A percentile compares a stretch with the other conserved stretches of the same genome.
These are phyloP conservation scores for Elaphurus davidianus DNA, from an alignment of 2,113 vertebrate genomes.

Conservation along the genomic window DNA sequence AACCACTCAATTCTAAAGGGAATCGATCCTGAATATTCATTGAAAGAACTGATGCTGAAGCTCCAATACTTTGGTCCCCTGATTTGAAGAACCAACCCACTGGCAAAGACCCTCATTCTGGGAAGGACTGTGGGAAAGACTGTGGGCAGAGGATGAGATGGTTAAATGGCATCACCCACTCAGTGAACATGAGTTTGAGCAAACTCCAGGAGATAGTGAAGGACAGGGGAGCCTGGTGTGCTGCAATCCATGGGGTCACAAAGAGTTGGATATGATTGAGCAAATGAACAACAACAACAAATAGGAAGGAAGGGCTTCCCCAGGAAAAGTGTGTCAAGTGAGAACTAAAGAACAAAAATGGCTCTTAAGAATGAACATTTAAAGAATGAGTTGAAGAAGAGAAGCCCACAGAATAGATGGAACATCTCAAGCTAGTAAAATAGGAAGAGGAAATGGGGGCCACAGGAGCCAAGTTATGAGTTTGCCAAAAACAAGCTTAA, in stretches of 20 bases:
- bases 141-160: background rate
- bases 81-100: background rate
- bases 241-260: background rate
- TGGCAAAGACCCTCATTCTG: background rate
- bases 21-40: background rate
- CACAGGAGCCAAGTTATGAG: background rate
- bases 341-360: background rate
- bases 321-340: background rate
- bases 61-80: background rate
- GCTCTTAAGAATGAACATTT: background rate
- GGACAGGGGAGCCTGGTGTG: background rate
- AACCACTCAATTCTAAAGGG: background rate
- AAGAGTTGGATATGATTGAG: background rate
- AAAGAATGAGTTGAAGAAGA: background rate
- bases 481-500: background rate
- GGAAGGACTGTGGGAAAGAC: background rate
- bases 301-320: background rate
- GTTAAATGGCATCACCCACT: background rate
- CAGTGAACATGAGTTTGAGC: background rate
- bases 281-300: background rate
- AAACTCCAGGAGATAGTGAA: background rate
- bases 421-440: background rate
- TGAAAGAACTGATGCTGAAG: background rate
- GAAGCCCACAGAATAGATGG: background rate
- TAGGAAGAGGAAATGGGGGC: background rate